Base-by-base conservation (phyloP, 2,888 invertebrate genomes). In the Clivina fossor region DNA sequence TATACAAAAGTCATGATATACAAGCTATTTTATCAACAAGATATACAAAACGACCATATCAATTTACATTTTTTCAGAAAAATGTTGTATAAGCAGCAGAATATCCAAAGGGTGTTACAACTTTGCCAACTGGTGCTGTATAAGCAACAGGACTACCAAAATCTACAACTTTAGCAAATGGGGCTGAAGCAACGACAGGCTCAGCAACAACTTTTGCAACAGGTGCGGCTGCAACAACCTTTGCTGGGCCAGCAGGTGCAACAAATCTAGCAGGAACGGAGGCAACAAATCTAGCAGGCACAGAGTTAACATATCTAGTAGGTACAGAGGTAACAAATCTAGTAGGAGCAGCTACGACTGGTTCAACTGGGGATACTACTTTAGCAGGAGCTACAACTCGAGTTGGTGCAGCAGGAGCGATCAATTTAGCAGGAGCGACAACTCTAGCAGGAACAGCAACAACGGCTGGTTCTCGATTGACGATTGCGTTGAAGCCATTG, bases 401-500 rank as follows among this genome's bases (percentile, higher is more conserved):
- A 11, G 43, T 15, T 15, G 56, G 40, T n/a, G 24, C 41, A 15
- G 56, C 49, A 9, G 20, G 32, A 13, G 41, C 20, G 15, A 11
- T 37, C 32, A 41, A 22, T 13, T 28, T 33, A 41, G 35, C 44
- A 30, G 24, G 35, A 33, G 33, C 33, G 4, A 20, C 46, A 9
- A 56, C 43, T 5, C 24, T 48, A 28, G 56, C 46, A 11, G 35
- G 40, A 40, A 44, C 53, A 28, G 38, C 28, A 19, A 40, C 55
- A 28, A 70, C 69, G 33, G 78, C 66, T 28, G 78, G 74, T 60
- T 78, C 77, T 59, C 76, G 77, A 62, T 75, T 76, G 5, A 80
- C 79, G 43, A 80, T 76, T 48, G 80, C 80, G 70, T 79, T 79
- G 72, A 79, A 80, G 2, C 80, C 80, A 58, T 75, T 73, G 47